These are phyloP conservation scores for Amphimallon solstitiale DNA, from an alignment of 2,888 invertebrate genomes.

Conservation along the genomic window DNA sequence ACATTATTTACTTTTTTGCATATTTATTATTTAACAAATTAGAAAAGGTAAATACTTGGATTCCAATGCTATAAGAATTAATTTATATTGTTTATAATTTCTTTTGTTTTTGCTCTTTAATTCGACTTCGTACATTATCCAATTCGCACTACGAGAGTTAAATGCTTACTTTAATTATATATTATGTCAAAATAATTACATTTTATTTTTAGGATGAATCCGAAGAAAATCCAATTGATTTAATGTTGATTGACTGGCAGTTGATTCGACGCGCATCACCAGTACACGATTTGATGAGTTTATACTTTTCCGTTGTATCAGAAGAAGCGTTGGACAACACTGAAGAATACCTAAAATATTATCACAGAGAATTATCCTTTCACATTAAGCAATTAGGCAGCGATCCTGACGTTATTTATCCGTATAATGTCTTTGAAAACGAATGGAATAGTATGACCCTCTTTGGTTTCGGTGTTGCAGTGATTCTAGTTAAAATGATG, in stretches of 20 bases:
- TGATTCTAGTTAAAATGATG: slow-evolving; percentile 45
- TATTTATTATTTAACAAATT: no score
- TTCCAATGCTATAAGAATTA: no score
- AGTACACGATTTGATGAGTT: slow-evolving; percentile 55
- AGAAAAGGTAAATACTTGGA: no score
- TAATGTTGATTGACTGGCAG: slow-evolving; percentile 53
- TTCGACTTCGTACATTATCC: no score
- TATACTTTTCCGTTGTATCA: slow-evolving; percentile 54
- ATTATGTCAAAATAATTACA: no score
- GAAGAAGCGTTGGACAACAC: slow-evolving; percentile 51
- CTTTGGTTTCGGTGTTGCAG: slow-evolving; percentile 43
- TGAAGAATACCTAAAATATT: slow-evolving; percentile 53
- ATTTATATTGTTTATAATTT: no score
- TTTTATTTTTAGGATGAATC: slow-evolving; percentile 37
- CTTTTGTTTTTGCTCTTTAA: no score
- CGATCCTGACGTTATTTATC: slow-evolving; percentile 13
- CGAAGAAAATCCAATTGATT: slow-evolving; percentile 41
- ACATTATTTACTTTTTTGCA: no score
- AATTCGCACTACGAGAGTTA: no score
- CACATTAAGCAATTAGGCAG: slow-evolving; percentile 48
- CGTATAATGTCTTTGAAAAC: slow-evolving; percentile 45
- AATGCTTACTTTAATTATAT: no score
- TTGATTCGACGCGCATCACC: slow-evolving; percentile 47
- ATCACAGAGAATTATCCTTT: slow-evolving; percentile 52
- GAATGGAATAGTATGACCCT: slow-evolving; percentile 46